Evolutionary conservation across 1,140 invertebrate species (phyloP).

Genomic region (Temnothorax curvispinosus): DNA sequence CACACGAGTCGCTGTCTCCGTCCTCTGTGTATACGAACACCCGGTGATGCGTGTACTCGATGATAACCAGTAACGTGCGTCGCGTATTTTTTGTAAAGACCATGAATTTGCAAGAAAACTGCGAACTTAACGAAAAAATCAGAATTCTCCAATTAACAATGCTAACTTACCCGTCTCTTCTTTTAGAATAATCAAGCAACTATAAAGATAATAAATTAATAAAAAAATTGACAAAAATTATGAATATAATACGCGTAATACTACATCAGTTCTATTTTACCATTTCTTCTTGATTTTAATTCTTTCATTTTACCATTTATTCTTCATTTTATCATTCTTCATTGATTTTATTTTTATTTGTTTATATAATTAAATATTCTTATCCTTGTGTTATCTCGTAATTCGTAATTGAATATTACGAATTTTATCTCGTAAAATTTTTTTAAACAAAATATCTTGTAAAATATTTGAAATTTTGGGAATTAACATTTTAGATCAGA

Average conservation of each 20-base stretch:
- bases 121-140: neutral
- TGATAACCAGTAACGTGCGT: slow-evolving; percentile 14
- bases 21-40: neutral
- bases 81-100: neutral
- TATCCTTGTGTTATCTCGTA: too few relatives aligned
- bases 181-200: neutral
- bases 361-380: neutral
- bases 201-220: slow-evolving; percentile 1
- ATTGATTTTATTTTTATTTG: neutral
- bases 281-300: neutral
- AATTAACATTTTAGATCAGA: neutral
- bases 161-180: neutral
- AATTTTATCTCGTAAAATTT: neutral
- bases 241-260: neutral
- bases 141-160: neutral
- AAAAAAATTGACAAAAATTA: neutral
- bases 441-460: neutral
- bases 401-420: too few relatives aligned
- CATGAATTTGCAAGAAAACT: neutral
- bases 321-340: neutral
- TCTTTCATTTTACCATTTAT: neutral
- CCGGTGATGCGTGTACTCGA: slow-evolving; percentile 9
- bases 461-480: neutral
- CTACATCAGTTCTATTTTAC: neutral
- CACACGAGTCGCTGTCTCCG: slow-evolving; percentile 13